These are phyloP conservation scores for Python bivittatus DNA, from an alignment of 2,113 vertebrate species.

Conservation along the genomic window DNA sequence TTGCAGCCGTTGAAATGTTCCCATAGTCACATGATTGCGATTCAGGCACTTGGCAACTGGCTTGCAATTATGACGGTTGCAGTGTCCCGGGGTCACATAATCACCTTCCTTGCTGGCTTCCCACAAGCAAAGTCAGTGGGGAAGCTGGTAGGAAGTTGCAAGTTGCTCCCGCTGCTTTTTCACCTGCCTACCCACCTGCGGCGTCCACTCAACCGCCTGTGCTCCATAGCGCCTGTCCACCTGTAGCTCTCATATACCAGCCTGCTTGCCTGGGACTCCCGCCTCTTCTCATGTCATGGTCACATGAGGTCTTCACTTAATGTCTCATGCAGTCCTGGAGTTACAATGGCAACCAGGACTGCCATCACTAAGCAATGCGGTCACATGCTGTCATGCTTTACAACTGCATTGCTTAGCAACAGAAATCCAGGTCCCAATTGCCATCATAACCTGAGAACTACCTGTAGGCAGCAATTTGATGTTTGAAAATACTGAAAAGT, in stretches of 20 bases:
- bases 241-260: neutral
- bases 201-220: no score
- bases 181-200: neutral
- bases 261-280: neutral
- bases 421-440: neutral
- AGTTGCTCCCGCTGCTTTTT: neutral
- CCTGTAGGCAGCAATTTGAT: neutral
- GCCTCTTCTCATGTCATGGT: neutral
- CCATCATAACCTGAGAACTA: neutral
- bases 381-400: neutral
- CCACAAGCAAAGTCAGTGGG: no score
- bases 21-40: no score
- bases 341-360: neutral
- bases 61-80: no score
- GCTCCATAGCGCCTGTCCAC: neutral
- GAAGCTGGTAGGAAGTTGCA: neutral
- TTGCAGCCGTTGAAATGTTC: no score
- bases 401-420: no score
- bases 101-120: no score
- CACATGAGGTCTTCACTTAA: neutral
- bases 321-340: no score
- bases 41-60: no score
- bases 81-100: no score
- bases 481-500: neutral
- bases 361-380: neutral